Evolutionary conservation across 2,797 vertebrate species (phyloP).

Genomic region (Poliocrania exsul): DNA sequence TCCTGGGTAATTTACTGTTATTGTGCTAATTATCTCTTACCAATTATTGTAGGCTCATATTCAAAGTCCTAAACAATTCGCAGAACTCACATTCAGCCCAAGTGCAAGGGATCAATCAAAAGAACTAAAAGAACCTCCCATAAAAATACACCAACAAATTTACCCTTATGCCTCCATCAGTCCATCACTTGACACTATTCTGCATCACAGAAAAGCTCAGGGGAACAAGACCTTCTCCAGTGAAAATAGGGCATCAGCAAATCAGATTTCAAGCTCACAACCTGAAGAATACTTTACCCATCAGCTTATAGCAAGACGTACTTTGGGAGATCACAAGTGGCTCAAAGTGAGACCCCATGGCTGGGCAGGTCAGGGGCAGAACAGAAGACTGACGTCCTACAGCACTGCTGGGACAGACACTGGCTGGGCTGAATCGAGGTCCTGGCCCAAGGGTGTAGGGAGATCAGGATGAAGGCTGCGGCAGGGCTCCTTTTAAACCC

Average conservation of each 20-base stretch:
- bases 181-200: rapidly evolving
- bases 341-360: rapidly evolving
- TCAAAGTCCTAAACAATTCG: neutral
- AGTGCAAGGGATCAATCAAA: neutral
- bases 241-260: neutral
- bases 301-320: neutral
- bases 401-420: neutral
- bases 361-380: neutral
- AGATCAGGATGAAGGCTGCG: neutral
- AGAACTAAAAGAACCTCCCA: rapidly evolving
- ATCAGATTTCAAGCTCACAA: neutral
- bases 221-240: neutral
- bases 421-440: neutral
- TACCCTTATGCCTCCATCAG: neutral
- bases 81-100: neutral
- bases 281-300: neutral
- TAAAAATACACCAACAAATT: neutral
- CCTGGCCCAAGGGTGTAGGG: neutral
- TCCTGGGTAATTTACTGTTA: neutral
- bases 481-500: neutral
- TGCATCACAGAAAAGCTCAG: neutral
- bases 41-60: neutral
- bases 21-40: neutral
- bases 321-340: rapidly evolving
- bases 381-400: neutral